Evolutionary conservation across 2,113 vertebrate genomes (phyloP), one percentile per base, ranked within the genome.

Genomic region (Eulacestoma nigropectus): DNA sequence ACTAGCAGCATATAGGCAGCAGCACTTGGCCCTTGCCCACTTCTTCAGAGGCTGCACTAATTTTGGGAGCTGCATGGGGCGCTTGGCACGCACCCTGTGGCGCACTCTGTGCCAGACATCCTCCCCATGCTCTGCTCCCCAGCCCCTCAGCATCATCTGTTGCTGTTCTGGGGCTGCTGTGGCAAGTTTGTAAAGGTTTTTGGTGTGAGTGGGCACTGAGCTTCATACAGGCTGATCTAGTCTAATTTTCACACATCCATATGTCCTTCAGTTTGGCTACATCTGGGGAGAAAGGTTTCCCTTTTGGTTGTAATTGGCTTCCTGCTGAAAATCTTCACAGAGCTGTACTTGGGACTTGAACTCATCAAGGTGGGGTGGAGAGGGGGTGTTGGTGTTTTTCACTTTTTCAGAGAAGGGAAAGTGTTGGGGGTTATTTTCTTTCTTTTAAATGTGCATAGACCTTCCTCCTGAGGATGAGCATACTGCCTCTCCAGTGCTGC

Each of bases 81-180:
- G 0, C 53, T 56, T 50, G 63, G 46, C 33, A 42, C 49, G 37
- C 2, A 0, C 16, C 27, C 49, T 4, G 1, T 32, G 17, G 26
- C 0, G 0, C 4, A 0, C 18, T 72, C 25, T 27, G 10, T 41
- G n/a, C 49, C 67, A 42, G 14, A 12, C 62, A 65, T 50, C 32
- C 17, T 42, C 33, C 25, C 6, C 23, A 2, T 1, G 3, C 33
- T 22, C 60, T 53, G 13, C 32, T 60, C 50, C 49, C 9, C 4
- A 0, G 21, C 41, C 52, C 33, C 25, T 56, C 44, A 49, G 23
- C 3, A 0, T 50, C 41, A 42, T 4, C 0, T 0, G 1, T 18
- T 0, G 0, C 16, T 72, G 2, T 60, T 75, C 75, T 1, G 1
- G 13, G 32, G 32, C 49, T 83, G 50, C 50, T 57, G 47, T 49